Evolutionary conservation across 2,888 invertebrate genomes (phyloP).

Genomic region (Drosophila neonasuta): DNA sequence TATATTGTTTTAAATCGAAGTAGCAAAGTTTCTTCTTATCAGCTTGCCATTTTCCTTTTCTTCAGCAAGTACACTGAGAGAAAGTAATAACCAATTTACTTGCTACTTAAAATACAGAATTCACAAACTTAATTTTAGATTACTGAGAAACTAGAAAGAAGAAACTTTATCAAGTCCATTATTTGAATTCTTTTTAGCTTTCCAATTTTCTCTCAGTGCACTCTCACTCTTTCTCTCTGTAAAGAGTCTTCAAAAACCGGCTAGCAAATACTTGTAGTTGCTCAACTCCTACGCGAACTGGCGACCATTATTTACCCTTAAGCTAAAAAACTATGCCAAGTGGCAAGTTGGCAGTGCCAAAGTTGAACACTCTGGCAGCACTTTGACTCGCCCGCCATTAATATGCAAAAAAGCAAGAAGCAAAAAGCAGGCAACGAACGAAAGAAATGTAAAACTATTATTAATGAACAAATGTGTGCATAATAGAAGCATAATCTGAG

Average conservation of each 20-base stretch:
- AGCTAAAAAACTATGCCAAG: constrained; percentile 46
- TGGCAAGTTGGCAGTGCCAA: constrained; percentile 36
- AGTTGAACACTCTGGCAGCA: constrained; percentile 34
- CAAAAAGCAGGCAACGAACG: constrained; percentile 11
- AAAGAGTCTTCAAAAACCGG: constrained; percentile 9
- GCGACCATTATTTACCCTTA: constrained; percentile 14
- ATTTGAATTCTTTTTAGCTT: too few species aligned
- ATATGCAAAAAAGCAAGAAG: constrained; percentile 40
- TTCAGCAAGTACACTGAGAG: too few species aligned
- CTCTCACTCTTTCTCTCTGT: not conserved
- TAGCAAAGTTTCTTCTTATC: too few species aligned
- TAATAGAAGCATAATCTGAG: constrained; percentile 25
- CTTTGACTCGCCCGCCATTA: constrained; percentile 18
- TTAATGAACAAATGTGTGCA: constrained; percentile 35
- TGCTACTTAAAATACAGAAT: too few species aligned
- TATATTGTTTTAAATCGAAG: too few species aligned
- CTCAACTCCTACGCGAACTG: constrained; percentile 18
- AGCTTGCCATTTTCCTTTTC: too few species aligned
- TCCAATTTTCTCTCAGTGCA: not conserved
- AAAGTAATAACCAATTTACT: too few species aligned
- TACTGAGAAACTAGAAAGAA: too few species aligned
- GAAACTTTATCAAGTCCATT: too few species aligned
- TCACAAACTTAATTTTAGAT: too few species aligned
- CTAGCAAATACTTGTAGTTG: constrained; percentile 11
- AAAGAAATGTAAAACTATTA: constrained; percentile 38